phyloP scores from a whole-genome alignment of 1,140 invertebrate genomes.

The Wasmannia auropunctata region DNA sequence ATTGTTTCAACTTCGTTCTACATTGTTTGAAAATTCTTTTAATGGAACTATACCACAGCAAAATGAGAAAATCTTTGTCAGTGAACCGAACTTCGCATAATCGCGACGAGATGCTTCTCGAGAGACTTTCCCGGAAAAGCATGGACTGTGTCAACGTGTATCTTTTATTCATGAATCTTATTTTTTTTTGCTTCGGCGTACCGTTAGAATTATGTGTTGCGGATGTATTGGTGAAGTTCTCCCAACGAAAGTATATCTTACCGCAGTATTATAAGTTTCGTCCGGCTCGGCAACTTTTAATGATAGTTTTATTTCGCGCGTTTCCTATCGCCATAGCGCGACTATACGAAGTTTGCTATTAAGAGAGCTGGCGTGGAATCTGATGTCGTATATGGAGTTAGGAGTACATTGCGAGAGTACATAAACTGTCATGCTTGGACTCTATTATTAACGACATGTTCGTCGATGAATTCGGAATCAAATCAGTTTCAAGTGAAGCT shows the following conservation, averaged over 20 bases:
- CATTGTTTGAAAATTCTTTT: conserved; percentile 44
- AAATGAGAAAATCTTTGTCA: conserved; percentile 57
- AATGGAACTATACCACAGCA: conserved; percentile 13
- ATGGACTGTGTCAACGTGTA: conserved; percentile 42
- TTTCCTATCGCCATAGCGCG: conserved; percentile 20
- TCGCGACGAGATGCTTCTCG: conserved; percentile 42
- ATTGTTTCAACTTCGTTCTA: conserved; percentile 18
- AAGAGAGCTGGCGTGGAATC: conserved; percentile 22
- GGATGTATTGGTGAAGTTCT: conserved; percentile 53
- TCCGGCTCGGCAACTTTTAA: conserved; percentile 47
- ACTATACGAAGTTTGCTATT: conserved; percentile 44
- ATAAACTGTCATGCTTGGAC: background rate
- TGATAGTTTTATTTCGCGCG: conserved; percentile 53
- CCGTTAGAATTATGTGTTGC: conserved; percentile 49
- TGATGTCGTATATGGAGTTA: background rate
- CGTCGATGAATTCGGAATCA: background rate
- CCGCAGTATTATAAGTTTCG: conserved; percentile 44
- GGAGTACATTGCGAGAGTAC: background rate
- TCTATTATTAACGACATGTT: background rate
- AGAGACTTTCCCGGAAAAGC: conserved; percentile 33
- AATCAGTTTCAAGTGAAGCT: background rate
- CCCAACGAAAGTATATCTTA: conserved; percentile 45
- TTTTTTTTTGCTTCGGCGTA: conserved; percentile 21
- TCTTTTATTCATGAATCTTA: conserved; percentile 57
- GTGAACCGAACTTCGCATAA: conserved; percentile 40